Conservation (phyloP, 2,113 vertebrate genomes). For the Clarias macrocephalus region DNA sequence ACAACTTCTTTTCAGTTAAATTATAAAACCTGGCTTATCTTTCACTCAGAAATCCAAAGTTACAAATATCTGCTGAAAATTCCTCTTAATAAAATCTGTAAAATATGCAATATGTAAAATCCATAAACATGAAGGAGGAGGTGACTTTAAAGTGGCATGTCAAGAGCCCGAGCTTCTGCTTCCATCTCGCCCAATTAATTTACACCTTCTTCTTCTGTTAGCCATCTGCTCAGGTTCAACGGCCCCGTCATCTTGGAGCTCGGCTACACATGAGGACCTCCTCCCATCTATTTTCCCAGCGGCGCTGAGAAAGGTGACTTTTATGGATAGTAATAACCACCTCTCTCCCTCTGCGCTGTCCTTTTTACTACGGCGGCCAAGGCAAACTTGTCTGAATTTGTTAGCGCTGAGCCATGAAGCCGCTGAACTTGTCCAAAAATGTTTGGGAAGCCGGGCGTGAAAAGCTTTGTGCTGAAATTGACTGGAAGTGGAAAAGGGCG, state of each 20-base stretch:
- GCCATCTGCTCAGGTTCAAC: constrained; percentile 30
- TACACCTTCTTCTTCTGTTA: constrained; percentile 28
- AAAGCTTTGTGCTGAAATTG: constrained; percentile 28
- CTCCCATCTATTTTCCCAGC: constrained; percentile 9
- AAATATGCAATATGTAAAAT: constrained; percentile 2
- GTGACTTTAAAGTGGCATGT: constrained; percentile 5
- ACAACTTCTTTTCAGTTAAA: not conserved
- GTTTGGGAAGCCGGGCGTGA: constrained; percentile 29
- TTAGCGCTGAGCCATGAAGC: constrained; percentile 29
- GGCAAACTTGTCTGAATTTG: constrained; percentile 37
- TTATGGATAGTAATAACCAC: constrained; percentile 26
- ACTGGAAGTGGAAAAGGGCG: constrained; percentile 4
- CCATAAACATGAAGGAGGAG: constrained; percentile 14
- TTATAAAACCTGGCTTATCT: not conserved
- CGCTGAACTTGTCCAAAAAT: constrained; percentile 27
- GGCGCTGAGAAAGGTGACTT: constrained; percentile 28
- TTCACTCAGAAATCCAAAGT: not conserved
- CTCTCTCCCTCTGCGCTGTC: not conserved
- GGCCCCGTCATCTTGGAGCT: constrained; percentile 22
- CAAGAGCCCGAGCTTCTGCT: not conserved
- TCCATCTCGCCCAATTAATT: constrained; percentile 19
- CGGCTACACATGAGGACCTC: constrained; percentile 24
- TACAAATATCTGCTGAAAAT: not conserved
- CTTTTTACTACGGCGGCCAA: constrained; percentile 18
- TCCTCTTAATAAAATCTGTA: not conserved